Evolutionary conservation across 2,797 vertebrate genomes (phyloP).

Genomic region (Bradypodion pumilum): DNA sequence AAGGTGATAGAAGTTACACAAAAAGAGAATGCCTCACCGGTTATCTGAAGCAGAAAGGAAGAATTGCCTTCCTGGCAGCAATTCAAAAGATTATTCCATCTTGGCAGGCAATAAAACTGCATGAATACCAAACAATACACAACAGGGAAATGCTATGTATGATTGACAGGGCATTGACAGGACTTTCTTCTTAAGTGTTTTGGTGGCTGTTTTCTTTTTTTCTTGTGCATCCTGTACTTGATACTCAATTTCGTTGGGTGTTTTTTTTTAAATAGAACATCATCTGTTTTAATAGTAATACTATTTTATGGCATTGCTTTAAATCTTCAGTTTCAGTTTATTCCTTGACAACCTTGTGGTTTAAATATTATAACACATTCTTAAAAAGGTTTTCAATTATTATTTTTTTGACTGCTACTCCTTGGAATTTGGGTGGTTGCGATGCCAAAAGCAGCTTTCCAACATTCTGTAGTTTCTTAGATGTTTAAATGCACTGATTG

Average conservation of each 20-base stretch:
- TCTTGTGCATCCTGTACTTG: neutral
- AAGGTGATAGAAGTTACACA: neutral
- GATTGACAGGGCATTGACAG: constrained; percentile 11
- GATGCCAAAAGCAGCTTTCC: too few species aligned
- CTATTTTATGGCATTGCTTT: neutral
- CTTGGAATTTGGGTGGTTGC: too few species aligned
- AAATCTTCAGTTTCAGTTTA: neutral
- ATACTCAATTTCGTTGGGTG: neutral
- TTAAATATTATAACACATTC: neutral
- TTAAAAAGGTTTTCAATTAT: neutral
- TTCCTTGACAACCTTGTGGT: neutral
- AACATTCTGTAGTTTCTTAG: too few species aligned
- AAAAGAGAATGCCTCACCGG: constrained; percentile 4
- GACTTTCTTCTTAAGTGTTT: neutral
- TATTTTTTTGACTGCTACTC: neutral
- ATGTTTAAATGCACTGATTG: neutral
- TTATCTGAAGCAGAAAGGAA: constrained; percentile 10
- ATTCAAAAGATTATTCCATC: constrained; percentile 1
- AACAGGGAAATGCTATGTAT: neutral
- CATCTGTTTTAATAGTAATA: too few species aligned
- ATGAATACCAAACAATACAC: constrained; percentile 15
- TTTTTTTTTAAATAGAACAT: too few species aligned
- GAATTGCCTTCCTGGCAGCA: neutral
- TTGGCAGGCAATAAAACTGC: constrained; percentile 3
- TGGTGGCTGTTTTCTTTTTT: neutral